Conservation (phyloP, 2,888 invertebrate genomes). For the Drosophila lutescens region DNA sequence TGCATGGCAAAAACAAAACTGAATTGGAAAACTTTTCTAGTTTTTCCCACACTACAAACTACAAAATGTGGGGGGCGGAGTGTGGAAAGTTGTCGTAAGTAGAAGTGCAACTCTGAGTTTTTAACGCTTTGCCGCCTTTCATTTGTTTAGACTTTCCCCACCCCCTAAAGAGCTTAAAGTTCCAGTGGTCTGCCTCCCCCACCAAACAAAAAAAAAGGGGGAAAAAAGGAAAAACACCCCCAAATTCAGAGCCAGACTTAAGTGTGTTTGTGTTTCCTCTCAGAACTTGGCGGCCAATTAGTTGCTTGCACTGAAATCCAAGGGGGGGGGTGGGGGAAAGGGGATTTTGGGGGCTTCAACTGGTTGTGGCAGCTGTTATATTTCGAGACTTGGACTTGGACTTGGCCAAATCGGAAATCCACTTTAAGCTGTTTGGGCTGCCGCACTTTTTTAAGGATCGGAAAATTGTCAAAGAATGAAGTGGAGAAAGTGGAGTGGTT, state of each 20-base stretch:
- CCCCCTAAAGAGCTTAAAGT: conserved; percentile 58
- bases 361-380: conserved; percentile 34
- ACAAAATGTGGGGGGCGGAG: conserved; percentile 1
- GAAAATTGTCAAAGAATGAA: conserved; percentile 31
- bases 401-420: conserved; percentile 41
- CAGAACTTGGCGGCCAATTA: conserved; percentile 67
- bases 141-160: conserved; percentile 60
- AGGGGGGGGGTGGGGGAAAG: background rate
- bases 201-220: background rate
- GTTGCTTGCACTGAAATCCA: conserved; percentile 35
- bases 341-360: conserved; percentile 8
- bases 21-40: conserved; percentile 72
- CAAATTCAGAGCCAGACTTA: conserved; percentile 19
- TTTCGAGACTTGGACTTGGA: conserved; percentile 20
- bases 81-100: conserved; percentile 35
- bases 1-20: conserved; percentile 51
- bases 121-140: conserved; percentile 74
- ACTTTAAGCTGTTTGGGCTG: conserved; percentile 42
- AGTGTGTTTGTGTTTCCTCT: conserved; percentile 40
- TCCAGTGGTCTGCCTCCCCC: conserved; percentile 16
- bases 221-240: conserved; percentile 5
- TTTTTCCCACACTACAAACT: conserved; percentile 23
- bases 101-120: conserved; percentile 57
- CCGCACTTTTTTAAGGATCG: conserved; percentile 6
- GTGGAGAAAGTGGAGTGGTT: background rate